Percentiles rank a stretch among this genome's conserved stretches.
phyloP scores from a whole-genome alignment of 2,113 vertebrate genomes.

The Clupea harengus region DNA sequence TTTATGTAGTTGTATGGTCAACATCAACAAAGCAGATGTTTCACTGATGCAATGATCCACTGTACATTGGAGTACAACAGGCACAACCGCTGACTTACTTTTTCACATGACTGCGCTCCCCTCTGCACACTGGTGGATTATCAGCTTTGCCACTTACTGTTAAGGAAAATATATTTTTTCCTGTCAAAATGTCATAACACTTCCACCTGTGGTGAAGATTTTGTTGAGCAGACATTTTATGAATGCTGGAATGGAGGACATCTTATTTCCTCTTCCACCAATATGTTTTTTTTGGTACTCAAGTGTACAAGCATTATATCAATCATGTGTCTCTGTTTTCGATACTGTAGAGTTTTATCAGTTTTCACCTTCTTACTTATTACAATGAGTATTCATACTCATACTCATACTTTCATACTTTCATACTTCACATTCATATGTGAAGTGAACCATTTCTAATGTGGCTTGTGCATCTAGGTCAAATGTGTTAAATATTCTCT shows the following conservation, averaged over 20 bases:
- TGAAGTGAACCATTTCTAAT: not conserved
- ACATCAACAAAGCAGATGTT: not conserved
- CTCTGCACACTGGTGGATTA: not conserved
- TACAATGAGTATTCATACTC: too few relatives aligned
- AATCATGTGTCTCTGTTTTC: not conserved
- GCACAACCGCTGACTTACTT: not conserved
- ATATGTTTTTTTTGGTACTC: not conserved
- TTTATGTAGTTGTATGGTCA: not conserved
- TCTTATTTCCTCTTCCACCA: slow-evolving; percentile 1
- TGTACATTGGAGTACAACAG: not conserved
- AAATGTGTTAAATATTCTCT: not conserved
- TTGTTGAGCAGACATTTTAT: not conserved
- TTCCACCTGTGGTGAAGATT: not conserved
- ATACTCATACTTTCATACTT: not conserved
- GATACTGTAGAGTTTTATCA: not conserved
- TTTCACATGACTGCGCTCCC: not conserved
- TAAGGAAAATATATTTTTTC: not conserved
- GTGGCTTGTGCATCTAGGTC: not conserved
- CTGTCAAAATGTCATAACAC: not conserved
- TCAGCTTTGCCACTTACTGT: not conserved
- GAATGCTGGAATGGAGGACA: not conserved
- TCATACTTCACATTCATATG: not conserved
- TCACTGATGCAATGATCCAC: not conserved
- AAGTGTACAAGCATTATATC: not conserved
- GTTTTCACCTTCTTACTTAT: not conserved